Percentiles rank a stretch among this genome's conserved stretches.
phyloP scores from a whole-genome alignment of 2,888 invertebrate species.

The Coleophora flavipennella region DNA sequence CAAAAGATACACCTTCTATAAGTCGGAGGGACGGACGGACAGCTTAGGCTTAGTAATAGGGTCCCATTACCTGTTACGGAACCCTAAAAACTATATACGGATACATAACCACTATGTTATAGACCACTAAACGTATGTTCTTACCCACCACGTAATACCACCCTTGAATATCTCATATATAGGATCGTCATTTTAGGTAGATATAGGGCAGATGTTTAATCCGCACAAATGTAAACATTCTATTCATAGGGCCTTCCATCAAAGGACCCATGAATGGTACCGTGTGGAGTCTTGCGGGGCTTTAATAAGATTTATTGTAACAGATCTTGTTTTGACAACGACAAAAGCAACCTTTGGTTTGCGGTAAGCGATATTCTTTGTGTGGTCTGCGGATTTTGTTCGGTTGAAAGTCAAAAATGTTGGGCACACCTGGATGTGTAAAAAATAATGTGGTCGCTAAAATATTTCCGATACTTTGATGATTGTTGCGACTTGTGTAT shows the following conservation, averaged over 20 bases:
- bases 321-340: conserved; percentile 70
- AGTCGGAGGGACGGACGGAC: too few species aligned
- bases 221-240: conserved; percentile 50
- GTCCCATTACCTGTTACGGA: too few species aligned
- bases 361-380: conserved; percentile 55
- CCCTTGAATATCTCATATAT: too few species aligned
- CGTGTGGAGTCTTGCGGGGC: conserved; percentile 39
- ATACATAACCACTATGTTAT: too few species aligned
- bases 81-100: too few species aligned
- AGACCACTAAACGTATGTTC: too few species aligned
- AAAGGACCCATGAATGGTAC: conserved; percentile 47
- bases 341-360: conserved; percentile 52
- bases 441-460: conserved; percentile 15
- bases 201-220: conserved; percentile 60
- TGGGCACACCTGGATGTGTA: conserved; percentile 42
- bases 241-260: conserved; percentile 48
- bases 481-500: too few species aligned
- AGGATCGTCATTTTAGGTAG: conserved; percentile 1
- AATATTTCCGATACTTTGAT: conserved; percentile 6
- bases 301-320: conserved; percentile 73
- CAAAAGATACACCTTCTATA: too few species aligned
- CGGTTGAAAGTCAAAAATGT: conserved; percentile 50
- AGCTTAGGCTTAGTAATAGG: too few species aligned
- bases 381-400: conserved; percentile 55
- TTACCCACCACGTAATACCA: too few species aligned